These are phyloP conservation scores for Hyperopisus bebe DNA, from an alignment of 2,113 vertebrate species.

Conservation along the genomic window DNA sequence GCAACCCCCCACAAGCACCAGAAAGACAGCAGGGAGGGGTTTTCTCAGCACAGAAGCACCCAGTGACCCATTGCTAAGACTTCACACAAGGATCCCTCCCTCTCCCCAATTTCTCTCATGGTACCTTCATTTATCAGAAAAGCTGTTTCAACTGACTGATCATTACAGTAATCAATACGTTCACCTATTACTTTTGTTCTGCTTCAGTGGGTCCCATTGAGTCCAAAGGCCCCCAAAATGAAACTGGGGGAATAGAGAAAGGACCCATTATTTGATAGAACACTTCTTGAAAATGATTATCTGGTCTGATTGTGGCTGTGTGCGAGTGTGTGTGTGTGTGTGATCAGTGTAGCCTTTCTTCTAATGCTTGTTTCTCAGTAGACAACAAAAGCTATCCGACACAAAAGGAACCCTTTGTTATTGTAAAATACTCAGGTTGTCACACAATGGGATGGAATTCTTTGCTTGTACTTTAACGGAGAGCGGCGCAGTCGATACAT, in stretches of 20 bases:
- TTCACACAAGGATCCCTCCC: slow-evolving; percentile 23
- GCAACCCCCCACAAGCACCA: background rate
- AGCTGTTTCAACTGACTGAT: slow-evolving; percentile 57
- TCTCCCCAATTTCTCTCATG: slow-evolving; percentile 34
- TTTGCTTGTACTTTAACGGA: slow-evolving; percentile 76
- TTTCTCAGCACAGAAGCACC: background rate
- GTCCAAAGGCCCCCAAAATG: slow-evolving; percentile 44
- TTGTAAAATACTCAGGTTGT: slow-evolving; percentile 76
- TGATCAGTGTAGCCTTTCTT: slow-evolving; percentile 35
- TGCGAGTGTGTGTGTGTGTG: slow-evolving; percentile 35
- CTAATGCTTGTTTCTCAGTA: slow-evolving; percentile 45
- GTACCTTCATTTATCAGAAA: slow-evolving; percentile 50
- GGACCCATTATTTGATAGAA: slow-evolving; percentile 22
- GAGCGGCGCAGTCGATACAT: slow-evolving; percentile 80
- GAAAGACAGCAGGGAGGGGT: background rate
- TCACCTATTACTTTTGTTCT: slow-evolving; percentile 62
- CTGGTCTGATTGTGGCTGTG: slow-evolving; percentile 34
- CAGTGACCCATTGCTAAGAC: slow-evolving; percentile 27
- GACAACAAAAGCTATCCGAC: slow-evolving; percentile 54
- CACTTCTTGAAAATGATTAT: slow-evolving; percentile 41
- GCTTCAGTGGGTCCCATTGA: slow-evolving; percentile 53
- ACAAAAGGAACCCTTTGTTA: slow-evolving; percentile 70
- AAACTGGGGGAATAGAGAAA: slow-evolving; percentile 42
- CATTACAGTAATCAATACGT: slow-evolving; percentile 71
- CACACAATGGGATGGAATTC: slow-evolving; percentile 76